phyloP scores from a whole-genome alignment of 2,888 invertebrate species.

The Timema podura region DNA sequence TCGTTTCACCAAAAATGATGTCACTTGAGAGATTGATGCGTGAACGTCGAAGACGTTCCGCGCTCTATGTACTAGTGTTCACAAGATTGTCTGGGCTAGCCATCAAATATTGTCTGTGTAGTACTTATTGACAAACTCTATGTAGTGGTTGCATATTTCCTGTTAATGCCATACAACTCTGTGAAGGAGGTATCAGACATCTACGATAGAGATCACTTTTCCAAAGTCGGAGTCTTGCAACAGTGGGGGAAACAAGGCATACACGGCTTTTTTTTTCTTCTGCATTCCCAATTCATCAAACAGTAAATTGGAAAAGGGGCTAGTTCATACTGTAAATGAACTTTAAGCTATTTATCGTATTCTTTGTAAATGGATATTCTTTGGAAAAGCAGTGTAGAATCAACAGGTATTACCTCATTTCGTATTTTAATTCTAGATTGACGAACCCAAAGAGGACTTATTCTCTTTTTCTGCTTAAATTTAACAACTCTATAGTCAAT shows the following conservation, averaged over 20 bases:
- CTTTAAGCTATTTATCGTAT: not conserved
- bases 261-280: not conserved
- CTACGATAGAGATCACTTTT: not conserved
- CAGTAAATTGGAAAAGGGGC: not conserved
- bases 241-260: not conserved
- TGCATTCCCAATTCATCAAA: not conserved
- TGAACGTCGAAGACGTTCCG: no score
- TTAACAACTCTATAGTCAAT: no score
- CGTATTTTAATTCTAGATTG: not conserved
- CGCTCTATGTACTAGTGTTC: no score
- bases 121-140: no score
- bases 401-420: not conserved
- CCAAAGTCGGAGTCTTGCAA: not conserved
- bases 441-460: not conserved
- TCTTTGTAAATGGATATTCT: not conserved
- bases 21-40: no score
- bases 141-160: no score
- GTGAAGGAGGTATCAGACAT: no score
- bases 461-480: not conserved
- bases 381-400: not conserved
- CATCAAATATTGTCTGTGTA: no score
- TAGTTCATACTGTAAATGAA: slow-evolving; percentile 3
- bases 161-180: no score
- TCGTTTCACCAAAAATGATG: no score
- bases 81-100: no score